Evolutionary conservation across 2,797 vertebrate genomes (phyloP).

Genomic region (Chloroceryle amazona): DNA sequence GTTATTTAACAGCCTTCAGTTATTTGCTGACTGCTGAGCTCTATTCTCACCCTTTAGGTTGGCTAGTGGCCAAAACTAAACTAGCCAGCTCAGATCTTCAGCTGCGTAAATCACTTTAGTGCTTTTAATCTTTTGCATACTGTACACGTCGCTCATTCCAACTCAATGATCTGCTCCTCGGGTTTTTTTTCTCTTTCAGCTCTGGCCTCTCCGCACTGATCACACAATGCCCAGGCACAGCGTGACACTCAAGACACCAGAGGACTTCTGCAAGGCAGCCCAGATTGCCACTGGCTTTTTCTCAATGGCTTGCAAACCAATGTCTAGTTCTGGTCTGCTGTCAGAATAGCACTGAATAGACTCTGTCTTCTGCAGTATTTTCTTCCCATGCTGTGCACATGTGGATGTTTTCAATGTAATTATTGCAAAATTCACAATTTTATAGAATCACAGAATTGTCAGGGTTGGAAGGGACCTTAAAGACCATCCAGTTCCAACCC

Average conservation of each 20-base stretch:
- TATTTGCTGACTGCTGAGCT: constrained; percentile 42
- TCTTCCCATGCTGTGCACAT: neutral
- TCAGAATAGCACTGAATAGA: neutral
- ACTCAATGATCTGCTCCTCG: neutral
- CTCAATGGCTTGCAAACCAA: neutral
- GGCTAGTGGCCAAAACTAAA: constrained; percentile 55
- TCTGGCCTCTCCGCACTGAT: constrained; percentile 4
- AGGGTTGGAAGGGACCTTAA: too few relatives aligned
- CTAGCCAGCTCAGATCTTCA: constrained; percentile 42
- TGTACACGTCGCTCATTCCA: neutral
- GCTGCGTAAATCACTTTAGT: constrained; percentile 37
- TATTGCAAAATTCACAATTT: neutral
- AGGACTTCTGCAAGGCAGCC: neutral
- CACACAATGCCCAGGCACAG: neutral
- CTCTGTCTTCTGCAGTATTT: neutral
- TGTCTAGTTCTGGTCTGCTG: neutral
- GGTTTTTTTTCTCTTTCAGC: constrained; percentile 23
- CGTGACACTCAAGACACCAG: neutral
- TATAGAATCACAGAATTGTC: neutral
- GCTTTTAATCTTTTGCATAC: constrained; percentile 15
- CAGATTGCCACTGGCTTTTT: neutral
- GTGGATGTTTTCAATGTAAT: neutral
- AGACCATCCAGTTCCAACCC: too few relatives aligned
- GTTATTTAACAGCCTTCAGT: constrained; percentile 44
- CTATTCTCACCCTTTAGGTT: constrained; percentile 35